A percentile compares a stretch with the other conserved stretches of the same genome.
Evolutionary conservation across 1,140 invertebrate species (phyloP).

Genomic region (Apis cerana): DNA sequence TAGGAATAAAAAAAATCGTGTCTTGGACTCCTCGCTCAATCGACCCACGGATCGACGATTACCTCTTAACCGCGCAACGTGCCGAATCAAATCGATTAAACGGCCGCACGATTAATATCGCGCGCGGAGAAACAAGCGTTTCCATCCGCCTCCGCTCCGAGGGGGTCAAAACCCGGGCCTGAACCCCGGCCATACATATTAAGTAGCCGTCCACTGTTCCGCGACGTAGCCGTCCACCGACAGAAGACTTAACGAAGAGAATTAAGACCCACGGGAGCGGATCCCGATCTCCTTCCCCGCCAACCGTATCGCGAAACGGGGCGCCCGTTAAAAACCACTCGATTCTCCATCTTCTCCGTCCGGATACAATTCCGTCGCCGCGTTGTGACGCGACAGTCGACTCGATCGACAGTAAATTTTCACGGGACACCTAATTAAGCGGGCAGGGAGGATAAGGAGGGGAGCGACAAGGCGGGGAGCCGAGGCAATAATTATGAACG

Average conservation of each 20-base stretch:
- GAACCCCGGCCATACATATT: not conserved
- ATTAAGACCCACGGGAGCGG: not conserved
- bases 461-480: conserved; percentile 54
- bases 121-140: too few species aligned
- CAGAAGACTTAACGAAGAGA: not conserved
- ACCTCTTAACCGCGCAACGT: too few species aligned
- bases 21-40: too few species aligned
- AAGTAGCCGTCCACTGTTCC: not conserved
- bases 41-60: too few species aligned
- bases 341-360: too few species aligned
- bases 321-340: too few species aligned
- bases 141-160: too few species aligned
- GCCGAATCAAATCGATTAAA: not conserved
- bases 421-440: conserved; percentile 63
- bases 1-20: too few species aligned
- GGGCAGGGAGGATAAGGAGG: conserved; percentile 46
- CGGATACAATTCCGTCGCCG: conserved; percentile 30
- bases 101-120: not conserved
- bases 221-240: not conserved
- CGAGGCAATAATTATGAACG: conserved; percentile 68
- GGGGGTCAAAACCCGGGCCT: not conserved
- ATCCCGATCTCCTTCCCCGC: too few species aligned
- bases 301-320: too few species aligned
- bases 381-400: conserved; percentile 6
- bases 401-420: conserved; percentile 50